Conservation (phyloP, 2,797 vertebrate genomes). For the Sebastes iracundus region DNA sequence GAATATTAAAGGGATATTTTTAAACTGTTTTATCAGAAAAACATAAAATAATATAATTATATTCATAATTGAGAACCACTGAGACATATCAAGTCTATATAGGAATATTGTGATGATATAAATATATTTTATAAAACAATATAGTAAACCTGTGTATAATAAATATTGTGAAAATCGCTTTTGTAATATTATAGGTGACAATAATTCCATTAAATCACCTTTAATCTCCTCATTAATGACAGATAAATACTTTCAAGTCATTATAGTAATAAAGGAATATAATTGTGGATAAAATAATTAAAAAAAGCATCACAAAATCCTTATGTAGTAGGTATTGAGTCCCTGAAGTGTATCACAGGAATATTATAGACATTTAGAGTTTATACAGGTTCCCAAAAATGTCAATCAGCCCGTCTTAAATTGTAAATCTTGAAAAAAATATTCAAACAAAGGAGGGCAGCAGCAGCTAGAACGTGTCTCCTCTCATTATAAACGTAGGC, state of each 20-base stretch:
- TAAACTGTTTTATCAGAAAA: not conserved
- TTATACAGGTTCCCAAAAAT: not conserved
- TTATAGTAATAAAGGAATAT: not conserved
- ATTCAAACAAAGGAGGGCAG: slow-evolving; percentile 57
- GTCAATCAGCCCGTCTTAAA: slow-evolving; percentile 12
- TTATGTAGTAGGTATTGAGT: not conserved
- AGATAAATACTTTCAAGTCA: not conserved
- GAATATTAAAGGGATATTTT: not conserved
- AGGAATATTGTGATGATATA: not conserved
- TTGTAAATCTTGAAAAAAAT: not conserved
- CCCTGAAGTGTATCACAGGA: not conserved
- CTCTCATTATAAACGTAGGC: slow-evolving; percentile 51
- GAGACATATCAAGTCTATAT: not conserved
- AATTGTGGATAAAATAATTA: not conserved
- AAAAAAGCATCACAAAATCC: not conserved
- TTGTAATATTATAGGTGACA: not conserved
- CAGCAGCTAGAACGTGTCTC: slow-evolving; percentile 48
- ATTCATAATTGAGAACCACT: not conserved
- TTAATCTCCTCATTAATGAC: not conserved
- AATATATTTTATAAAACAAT: not conserved
- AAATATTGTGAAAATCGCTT: not conserved
- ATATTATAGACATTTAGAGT: not conserved
- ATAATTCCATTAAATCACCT: not conserved
- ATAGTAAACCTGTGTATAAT: not conserved
- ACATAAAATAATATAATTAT: not conserved